phyloP scores from a whole-genome alignment of 2,888 invertebrate species.

The Phyto melanocephala region DNA sequence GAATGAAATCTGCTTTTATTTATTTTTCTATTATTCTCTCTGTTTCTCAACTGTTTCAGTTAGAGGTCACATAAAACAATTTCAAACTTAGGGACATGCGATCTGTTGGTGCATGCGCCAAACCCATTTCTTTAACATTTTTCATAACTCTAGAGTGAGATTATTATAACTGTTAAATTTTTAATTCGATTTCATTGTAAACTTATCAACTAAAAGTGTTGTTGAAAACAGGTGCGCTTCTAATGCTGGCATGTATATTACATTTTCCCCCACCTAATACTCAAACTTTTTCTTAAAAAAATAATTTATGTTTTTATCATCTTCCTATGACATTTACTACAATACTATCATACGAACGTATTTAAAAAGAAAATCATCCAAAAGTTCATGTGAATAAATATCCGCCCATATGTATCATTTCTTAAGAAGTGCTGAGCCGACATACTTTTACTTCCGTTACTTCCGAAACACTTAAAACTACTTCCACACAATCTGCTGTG shows the following conservation, averaged over 20 bases:
- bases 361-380: constrained; percentile 8
- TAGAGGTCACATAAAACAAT: too few species aligned
- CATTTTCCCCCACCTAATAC: background rate
- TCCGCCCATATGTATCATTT: background rate
- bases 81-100: too few species aligned
- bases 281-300: background rate
- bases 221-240: background rate
- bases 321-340: constrained; percentile 17
- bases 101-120: too few species aligned
- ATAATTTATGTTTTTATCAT: constrained; percentile 23
- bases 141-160: too few species aligned
- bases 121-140: too few species aligned
- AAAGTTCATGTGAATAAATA: background rate
- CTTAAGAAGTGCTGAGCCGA: constrained; percentile 18
- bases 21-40: too few species aligned
- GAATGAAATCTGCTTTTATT: too few species aligned
- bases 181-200: too few species aligned
- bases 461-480: constrained; percentile 66
- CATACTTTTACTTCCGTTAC: constrained; percentile 64
- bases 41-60: too few species aligned
- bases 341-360: background rate
- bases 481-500: constrained; percentile 45
- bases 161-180: too few species aligned
- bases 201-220: too few species aligned
- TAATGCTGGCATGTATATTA: too few species aligned